A percentile compares a stretch with the other conserved stretches of the same genome.
Conservation (phyloP, 2,113 vertebrate species). For the Spilogale gracilis region DNA sequence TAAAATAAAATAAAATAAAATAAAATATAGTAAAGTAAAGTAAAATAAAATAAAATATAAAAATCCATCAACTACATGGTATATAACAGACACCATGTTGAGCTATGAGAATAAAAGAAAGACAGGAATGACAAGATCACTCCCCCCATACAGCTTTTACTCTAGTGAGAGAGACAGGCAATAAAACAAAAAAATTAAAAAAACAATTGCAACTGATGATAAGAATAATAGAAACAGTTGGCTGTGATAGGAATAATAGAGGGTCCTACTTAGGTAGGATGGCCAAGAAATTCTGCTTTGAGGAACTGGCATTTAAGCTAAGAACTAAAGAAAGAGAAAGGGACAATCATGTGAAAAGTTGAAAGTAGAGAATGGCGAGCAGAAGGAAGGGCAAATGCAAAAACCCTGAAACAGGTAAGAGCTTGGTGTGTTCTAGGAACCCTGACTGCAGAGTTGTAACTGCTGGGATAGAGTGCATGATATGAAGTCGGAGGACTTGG, state of each 20-base stretch:
- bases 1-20: too few relatives aligned
- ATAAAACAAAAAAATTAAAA: background rate
- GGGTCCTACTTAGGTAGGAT: background rate
- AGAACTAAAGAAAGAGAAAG: constrained; percentile 14
- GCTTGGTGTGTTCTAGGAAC: background rate
- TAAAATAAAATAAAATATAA: too few relatives aligned
- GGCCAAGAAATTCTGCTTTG: constrained; percentile 14
- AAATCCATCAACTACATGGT: background rate
- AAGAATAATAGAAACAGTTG: background rate
- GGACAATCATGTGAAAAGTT: background rate
- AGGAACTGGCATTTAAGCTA: background rate
- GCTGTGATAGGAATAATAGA: background rate
- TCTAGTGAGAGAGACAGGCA: background rate
- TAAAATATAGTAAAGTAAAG: too few relatives aligned
- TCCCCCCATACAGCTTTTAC: background rate
- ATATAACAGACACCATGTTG: background rate
- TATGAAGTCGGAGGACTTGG: background rate
- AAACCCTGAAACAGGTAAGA: background rate
- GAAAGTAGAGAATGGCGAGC: background rate
- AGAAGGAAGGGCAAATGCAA: background rate
- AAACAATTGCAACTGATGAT: background rate
- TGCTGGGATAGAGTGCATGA: background rate
- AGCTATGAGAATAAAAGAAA: background rate
- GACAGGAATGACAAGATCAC: background rate
- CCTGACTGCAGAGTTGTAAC: background rate